These are phyloP conservation scores for Anoplophora glabripennis DNA, from an alignment of 1,140 invertebrate genomes.

Conservation along the genomic window DNA sequence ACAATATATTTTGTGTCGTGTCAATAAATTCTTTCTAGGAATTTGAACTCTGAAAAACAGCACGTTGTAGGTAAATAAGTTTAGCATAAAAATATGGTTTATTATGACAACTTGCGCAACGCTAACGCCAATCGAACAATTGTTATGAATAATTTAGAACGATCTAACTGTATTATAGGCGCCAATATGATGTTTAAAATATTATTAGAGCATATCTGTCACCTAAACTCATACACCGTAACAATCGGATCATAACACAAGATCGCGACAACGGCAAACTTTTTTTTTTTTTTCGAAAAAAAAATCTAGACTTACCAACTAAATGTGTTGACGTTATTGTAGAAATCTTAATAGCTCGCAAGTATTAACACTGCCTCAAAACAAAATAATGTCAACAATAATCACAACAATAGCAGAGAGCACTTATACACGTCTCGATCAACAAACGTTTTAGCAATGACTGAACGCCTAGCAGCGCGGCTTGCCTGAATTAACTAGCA, in stretches of 20 bases:
- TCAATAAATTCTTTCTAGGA: too few relatives aligned
- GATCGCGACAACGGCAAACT: constrained; percentile 1
- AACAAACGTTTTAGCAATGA: constrained; percentile 1
- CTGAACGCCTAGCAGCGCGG: constrained; percentile 10
- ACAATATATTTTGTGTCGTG: too few relatives aligned
- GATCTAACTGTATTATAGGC: constrained; percentile 23
- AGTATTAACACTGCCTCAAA: constrained; percentile 2
- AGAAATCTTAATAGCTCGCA: not conserved
- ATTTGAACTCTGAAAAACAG: too few relatives aligned
- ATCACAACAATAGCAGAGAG: constrained; percentile 1
- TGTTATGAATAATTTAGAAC: constrained; percentile 3
- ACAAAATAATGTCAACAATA: constrained; percentile 3
- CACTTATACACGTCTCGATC: constrained; percentile 13
- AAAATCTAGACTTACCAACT: constrained; percentile 27
- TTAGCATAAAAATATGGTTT: too few relatives aligned
- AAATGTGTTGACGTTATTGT: constrained; percentile 18
- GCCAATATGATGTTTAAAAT: constrained; percentile 21
- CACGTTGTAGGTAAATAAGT: too few relatives aligned
- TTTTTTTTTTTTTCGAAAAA: not conserved
- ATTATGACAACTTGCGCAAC: too few relatives aligned
- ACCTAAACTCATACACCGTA: constrained; percentile 31
- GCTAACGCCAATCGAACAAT: too few relatives aligned
- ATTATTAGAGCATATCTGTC: constrained; percentile 39
- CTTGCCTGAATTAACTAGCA: constrained; percentile 12
- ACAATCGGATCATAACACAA: constrained; percentile 24